phyloP scores from a whole-genome alignment of 53 echinoderm and acorn worm genomes.

The Luidia sarsii region DNA sequence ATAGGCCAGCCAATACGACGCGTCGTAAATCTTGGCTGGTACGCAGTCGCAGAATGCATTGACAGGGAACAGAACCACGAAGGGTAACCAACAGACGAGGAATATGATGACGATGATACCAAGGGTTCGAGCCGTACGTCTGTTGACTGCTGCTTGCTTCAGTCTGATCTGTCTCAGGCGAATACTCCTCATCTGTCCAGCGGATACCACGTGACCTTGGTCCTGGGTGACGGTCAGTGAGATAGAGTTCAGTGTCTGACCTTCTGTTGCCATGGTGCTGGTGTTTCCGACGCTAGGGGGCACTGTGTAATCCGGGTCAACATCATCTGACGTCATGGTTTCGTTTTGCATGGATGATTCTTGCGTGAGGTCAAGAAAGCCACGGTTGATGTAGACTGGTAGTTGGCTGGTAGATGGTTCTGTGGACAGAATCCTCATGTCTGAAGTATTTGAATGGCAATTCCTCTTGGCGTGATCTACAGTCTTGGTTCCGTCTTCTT shows the following conservation, averaged over 20 bases:
- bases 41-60: conserved; percentile 73
- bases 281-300: no score
- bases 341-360: neutral
- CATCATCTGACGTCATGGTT: neutral
- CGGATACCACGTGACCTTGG: neutral
- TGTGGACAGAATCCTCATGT: neutral
- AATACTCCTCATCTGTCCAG: conserved; percentile 16
- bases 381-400: neutral
- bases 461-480: neutral
- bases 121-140: conserved; percentile 64
- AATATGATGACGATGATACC: conserved; percentile 75
- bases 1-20: conserved; percentile 75
- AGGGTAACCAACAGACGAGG: conserved; percentile 68
- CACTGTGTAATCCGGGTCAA: no score
- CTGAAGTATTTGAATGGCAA: neutral
- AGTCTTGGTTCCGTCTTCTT: neutral
- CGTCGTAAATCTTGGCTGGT: conserved; percentile 60
- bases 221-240: neutral
- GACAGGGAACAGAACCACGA: conserved; percentile 67
- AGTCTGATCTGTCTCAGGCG: conserved; percentile 2
- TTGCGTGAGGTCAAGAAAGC: neutral
- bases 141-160: conserved; percentile 42
- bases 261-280: neutral
- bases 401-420: neutral
- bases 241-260: neutral